Percentiles rank a stretch among this genome's conserved stretches.
Conservation (phyloP, 2,888 invertebrate genomes). For the Ophioninae sp. region DNA sequence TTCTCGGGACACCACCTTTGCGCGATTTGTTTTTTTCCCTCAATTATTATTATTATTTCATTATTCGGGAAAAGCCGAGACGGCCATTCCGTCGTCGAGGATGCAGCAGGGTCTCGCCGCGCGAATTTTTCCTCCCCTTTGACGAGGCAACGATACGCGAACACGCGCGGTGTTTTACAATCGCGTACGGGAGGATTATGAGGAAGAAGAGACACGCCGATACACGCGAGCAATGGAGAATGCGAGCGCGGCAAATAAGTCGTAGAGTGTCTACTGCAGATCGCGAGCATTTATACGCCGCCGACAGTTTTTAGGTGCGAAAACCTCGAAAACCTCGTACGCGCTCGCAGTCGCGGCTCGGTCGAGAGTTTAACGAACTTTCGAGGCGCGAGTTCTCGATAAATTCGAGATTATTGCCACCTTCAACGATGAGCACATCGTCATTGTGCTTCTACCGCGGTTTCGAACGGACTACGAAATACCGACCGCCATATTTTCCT, state of each 20-base stretch:
- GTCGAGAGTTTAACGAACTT: conserved; percentile 58
- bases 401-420: conserved; percentile 41
- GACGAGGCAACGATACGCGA: conserved; percentile 12
- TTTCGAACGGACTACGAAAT: conserved; percentile 73
- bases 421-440: conserved; percentile 23
- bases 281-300: conserved; percentile 24
- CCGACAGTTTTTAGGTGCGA: conserved; percentile 3
- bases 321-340: conserved; percentile 11
- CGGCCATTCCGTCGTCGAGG: conserved; percentile 74
- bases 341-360: conserved; percentile 62
- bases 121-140: conserved; percentile 59
- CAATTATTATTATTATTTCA: conserved; percentile 63
- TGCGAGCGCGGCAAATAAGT: conserved; percentile 66
- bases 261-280: conserved; percentile 40
- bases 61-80: conserved; percentile 70
- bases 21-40: conserved; percentile 55
- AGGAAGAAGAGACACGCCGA: conserved; percentile 25
- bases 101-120: conserved; percentile 71
- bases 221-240: conserved; percentile 41
- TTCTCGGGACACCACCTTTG: conserved; percentile 66
- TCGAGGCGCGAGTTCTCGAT: conserved; percentile 64
- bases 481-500: conserved; percentile 72
- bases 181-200: neutral
- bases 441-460: conserved; percentile 71
- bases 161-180: conserved; percentile 3